Conservation (phyloP, 92 coral and sea anemone genomes). For the Umimayanthus kanabou region DNA sequence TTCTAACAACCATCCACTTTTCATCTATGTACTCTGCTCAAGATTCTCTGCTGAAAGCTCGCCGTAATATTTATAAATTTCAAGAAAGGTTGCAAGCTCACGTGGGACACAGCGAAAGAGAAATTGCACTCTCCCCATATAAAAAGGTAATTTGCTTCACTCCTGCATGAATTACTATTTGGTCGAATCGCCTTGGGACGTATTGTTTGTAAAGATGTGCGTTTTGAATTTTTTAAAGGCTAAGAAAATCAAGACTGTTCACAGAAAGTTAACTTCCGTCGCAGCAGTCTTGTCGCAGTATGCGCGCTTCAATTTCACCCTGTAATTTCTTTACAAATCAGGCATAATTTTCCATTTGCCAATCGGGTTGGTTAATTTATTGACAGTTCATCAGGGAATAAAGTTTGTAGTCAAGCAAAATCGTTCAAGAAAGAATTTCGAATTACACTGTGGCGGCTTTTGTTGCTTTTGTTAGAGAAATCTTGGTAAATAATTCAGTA, state of each 20-base stretch:
- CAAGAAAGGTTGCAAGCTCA: slow-evolving; percentile 55
- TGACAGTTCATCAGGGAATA: not conserved
- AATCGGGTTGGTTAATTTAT: not conserved
- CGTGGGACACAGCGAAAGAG: slow-evolving; percentile 59
- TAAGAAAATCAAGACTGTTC: not conserved
- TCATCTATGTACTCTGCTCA: slow-evolving; percentile 89
- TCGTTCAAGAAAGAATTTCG: not conserved
- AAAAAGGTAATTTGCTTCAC: slow-evolving; percentile 19
- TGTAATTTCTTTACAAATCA: slow-evolving; percentile 21
- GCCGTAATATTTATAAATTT: slow-evolving; percentile 55
- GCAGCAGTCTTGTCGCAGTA: not conserved
- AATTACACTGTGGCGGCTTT: slow-evolving; percentile 22
- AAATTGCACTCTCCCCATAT: not conserved
- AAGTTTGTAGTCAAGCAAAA: not conserved
- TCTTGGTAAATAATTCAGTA: slow-evolving; percentile 37
- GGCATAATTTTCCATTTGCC: not conserved
- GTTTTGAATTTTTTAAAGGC: not conserved
- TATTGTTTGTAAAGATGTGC: not conserved
- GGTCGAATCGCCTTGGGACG: no score
- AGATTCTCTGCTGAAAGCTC: slow-evolving; percentile 61
- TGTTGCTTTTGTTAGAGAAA: slow-evolving; percentile 43
- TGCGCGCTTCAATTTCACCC: not conserved
- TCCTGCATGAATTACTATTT: not conserved
- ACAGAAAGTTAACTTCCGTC: slow-evolving; percentile 6
- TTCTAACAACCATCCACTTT: slow-evolving; percentile 83